phyloP scores from a whole-genome alignment of 2,888 invertebrate genomes.

The Drosophila fungiperda region DNA sequence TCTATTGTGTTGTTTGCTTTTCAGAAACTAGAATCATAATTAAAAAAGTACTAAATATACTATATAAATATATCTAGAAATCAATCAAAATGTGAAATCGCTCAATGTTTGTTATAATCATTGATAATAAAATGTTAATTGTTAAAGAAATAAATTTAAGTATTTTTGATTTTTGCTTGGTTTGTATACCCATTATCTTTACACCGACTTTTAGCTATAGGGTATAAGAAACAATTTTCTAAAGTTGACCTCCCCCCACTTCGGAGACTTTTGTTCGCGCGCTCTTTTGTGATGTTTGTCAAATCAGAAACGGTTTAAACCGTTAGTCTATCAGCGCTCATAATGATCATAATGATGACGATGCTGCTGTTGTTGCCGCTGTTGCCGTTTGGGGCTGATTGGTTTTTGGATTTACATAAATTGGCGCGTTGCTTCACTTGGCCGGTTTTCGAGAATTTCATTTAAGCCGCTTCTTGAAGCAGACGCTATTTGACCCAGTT shows the following conservation, averaged over 20 bases:
- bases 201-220: conserved; percentile 7
- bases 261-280: neutral
- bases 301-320: conserved; percentile 65
- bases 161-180: neutral
- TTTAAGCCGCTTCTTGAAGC: conserved; percentile 50
- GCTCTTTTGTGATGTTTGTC: conserved; percentile 40
- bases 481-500: conserved; percentile 65
- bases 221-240: conserved; percentile 34
- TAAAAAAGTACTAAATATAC: neutral
- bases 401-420: conserved; percentile 76
- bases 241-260: conserved; percentile 5
- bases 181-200: neutral
- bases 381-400: conserved; percentile 70
- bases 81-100: neutral
- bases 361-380: conserved; percentile 29
- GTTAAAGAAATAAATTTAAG: neutral
- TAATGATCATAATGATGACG: conserved; percentile 60
- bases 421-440: conserved; percentile 71
- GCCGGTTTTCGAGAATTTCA: conserved; percentile 65
- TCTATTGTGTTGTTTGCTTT: neutral
- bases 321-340: conserved; percentile 66
- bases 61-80: neutral
- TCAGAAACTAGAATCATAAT: neutral
- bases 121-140: neutral
- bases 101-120: neutral